Conservation (phyloP, 2,797 vertebrate genomes). For the Betta splendens region DNA sequence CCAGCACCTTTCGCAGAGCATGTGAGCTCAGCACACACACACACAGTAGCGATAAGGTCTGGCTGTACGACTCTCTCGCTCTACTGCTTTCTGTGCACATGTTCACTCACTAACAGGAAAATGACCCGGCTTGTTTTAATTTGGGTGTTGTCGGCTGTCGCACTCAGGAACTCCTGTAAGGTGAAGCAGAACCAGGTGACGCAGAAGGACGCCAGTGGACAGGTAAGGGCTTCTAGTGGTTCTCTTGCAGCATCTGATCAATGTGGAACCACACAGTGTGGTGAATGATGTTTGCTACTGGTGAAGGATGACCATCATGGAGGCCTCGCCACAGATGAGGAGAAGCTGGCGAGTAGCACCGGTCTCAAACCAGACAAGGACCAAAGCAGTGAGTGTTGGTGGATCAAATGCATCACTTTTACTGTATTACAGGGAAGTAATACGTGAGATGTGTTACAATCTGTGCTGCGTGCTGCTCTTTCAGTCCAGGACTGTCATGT, state of each 20-base stretch:
- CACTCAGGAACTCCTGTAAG: conserved; percentile 88
- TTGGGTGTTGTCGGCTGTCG: conserved; percentile 30
- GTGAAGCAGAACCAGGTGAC: conserved; percentile 81
- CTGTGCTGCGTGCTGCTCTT: too few species aligned
- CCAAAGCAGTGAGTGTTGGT: conserved; percentile 68
- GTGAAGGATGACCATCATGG: conserved; percentile 81
- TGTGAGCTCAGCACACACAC: conserved; percentile 27
- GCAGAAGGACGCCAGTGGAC: conserved; percentile 71
- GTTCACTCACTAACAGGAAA: conserved; percentile 3
- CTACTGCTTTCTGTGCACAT: conserved; percentile 44
- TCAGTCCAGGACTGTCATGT: conserved; percentile 76
- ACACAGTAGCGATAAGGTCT: conserved; percentile 43
- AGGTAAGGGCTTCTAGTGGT: conserved; percentile 72
- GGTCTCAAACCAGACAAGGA: conserved; percentile 75
- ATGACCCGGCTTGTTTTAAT: conserved; percentile 28
- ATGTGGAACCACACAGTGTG: neutral
- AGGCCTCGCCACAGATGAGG: conserved; percentile 91
- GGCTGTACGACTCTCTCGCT: conserved; percentile 36
- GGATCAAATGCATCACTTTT: too few species aligned
- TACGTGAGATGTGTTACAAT: neutral
- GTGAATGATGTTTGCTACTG: conserved; percentile 16
- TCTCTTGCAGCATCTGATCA: neutral
- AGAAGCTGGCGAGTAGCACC: conserved; percentile 88
- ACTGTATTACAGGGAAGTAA: conserved; percentile 12
- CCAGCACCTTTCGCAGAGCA: conserved; percentile 45